Percentiles rank a stretch among this genome's conserved stretches.
phyloP scores from a whole-genome alignment of 2,113 vertebrate genomes.

The Oncorhynchus mykiss region DNA sequence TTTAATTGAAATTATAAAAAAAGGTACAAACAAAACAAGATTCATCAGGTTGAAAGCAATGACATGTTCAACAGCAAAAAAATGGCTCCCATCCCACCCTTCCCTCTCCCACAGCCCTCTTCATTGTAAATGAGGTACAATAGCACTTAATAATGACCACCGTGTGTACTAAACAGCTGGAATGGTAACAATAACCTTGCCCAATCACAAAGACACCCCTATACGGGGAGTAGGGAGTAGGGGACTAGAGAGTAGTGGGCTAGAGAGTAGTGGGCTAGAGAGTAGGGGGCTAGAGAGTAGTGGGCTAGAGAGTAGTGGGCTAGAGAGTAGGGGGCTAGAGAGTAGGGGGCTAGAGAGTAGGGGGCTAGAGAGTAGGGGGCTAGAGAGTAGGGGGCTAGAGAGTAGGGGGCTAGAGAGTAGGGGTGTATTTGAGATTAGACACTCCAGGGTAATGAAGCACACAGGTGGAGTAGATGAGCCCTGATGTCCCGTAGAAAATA shows the following conservation, averaged over 20 bases:
- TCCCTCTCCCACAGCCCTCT: not conserved
- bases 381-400: too few species aligned
- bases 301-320: too few species aligned
- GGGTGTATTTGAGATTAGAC: slow-evolving; percentile 14
- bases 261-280: too few species aligned
- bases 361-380: too few species aligned
- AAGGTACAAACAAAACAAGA: slow-evolving; percentile 32
- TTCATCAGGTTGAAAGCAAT: slow-evolving; percentile 21
- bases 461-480: slow-evolving; percentile 44
- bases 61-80: slow-evolving; percentile 16
- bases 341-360: not conserved
- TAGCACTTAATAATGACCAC: slow-evolving; percentile 15
- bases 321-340: too few species aligned
- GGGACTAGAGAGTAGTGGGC: too few species aligned
- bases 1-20: slow-evolving; percentile 61
- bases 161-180: slow-evolving; percentile 35
- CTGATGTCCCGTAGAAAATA: slow-evolving; percentile 10
- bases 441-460: slow-evolving; percentile 15
- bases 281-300: too few species aligned
- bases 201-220: not conserved
- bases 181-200: slow-evolving; percentile 51
- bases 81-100: too few species aligned
- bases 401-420: too few species aligned
- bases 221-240: too few species aligned
- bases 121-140: slow-evolving; percentile 39